Conservation (phyloP, 2,888 invertebrate species). For the Rhamnusium bicolor region DNA sequence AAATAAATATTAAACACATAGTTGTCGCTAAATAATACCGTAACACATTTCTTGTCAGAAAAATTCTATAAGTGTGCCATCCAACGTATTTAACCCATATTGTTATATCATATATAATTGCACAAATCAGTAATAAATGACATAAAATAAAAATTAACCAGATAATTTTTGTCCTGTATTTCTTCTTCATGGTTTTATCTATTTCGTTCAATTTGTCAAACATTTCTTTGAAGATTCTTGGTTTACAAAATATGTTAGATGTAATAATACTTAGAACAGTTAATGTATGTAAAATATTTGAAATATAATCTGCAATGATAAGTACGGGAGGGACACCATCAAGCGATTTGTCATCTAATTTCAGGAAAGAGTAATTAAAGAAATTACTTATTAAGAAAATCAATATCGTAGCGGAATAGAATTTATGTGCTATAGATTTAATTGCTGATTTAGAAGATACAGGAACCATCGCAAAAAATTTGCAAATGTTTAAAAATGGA, state of each 20-base stretch:
- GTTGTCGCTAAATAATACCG: slow-evolving; percentile 3
- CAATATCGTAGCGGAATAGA: neutral
- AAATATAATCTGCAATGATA: neutral
- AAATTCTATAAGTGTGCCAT: neutral
- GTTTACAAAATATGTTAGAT: neutral
- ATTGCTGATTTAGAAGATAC: neutral
- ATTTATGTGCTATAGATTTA: neutral
- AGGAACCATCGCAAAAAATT: slow-evolving; percentile 1
- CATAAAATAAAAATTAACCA: slow-evolving; percentile 7
- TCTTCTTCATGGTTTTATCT: neutral
- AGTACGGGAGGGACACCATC: neutral
- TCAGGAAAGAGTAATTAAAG: neutral
- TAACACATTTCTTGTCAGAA: neutral
- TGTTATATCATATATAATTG: neutral
- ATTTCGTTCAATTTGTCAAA: neutral
- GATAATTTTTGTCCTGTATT: too few species aligned
- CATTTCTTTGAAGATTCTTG: neutral
- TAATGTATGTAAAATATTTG: neutral
- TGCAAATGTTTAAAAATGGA: neutral
- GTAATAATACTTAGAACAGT: neutral
- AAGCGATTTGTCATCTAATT: neutral
- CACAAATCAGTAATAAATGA: neutral
- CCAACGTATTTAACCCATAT: neutral
- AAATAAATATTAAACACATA: neutral
- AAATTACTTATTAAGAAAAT: neutral